A percentile compares a stretch with the other conserved stretches of the same genome.
These are phyloP conservation scores for Gobius niger DNA, from an alignment of 2,113 vertebrate genomes.

Conservation along the genomic window DNA sequence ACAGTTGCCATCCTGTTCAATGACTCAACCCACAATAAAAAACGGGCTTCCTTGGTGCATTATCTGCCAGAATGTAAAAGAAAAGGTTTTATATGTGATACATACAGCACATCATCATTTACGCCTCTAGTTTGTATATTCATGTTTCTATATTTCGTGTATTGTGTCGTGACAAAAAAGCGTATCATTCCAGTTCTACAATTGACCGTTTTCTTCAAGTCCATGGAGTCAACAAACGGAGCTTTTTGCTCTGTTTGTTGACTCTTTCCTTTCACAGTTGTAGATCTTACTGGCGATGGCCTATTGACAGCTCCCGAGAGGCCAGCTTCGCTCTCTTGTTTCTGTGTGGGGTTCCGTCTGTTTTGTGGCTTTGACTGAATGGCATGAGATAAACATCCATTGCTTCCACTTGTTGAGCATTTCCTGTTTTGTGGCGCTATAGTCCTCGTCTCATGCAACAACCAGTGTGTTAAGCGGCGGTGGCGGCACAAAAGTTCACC, in stretches of 20 bases:
- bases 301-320: conserved; percentile 11
- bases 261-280: conserved; percentile 40
- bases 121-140: no score
- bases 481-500: conserved; percentile 76
- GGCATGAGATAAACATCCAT: conserved; percentile 75
- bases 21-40: no score
- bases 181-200: no score
- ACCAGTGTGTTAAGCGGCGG: conserved; percentile 60
- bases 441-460: conserved; percentile 67
- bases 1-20: no score
- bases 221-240: not conserved
- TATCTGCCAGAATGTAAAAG: no score
- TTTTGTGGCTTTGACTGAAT: conserved; percentile 64
- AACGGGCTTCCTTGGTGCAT: no score
- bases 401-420: conserved; percentile 70
- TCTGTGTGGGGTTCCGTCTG: conserved; percentile 32
- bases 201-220: not conserved
- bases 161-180: no score
- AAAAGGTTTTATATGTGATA: no score
- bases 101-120: no score
- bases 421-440: conserved; percentile 81
- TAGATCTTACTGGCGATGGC: conserved; percentile 38
- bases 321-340: conserved; percentile 30
- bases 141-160: no score
- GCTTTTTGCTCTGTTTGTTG: conserved; percentile 12